Conservation (phyloP, 2,888 invertebrate species). For the Alloscopus bannaensis region DNA sequence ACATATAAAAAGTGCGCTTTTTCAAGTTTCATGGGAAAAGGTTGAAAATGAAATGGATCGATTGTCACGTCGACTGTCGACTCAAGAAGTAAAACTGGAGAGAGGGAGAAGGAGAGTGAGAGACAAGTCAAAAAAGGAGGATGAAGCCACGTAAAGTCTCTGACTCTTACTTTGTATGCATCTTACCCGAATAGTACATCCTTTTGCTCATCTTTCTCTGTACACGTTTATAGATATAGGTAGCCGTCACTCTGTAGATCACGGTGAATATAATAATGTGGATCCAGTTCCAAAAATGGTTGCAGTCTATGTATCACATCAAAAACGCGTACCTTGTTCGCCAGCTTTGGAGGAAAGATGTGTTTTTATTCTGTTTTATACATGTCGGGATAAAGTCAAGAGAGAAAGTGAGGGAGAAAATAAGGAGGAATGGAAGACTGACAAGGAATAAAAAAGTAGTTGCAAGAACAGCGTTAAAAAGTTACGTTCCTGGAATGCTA, state of each 20-base stretch:
- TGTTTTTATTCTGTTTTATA: too few relatives aligned
- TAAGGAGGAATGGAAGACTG: background rate
- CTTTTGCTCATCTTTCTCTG: background rate
- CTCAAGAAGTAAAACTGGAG: conserved; percentile 8
- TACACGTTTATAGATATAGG: background rate
- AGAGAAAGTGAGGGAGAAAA: background rate
- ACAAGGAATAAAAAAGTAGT: background rate
- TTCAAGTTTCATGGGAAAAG: conserved; percentile 40
- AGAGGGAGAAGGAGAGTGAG: background rate
- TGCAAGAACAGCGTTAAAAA: too few relatives aligned
- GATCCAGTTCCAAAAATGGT: conserved; percentile 15
- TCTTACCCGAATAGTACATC: background rate
- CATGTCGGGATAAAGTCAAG: too few relatives aligned
- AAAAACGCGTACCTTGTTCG: conserved; percentile 13
- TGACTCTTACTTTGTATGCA: conserved; percentile 7
- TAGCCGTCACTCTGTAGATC: background rate
- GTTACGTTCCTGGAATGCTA: too few relatives aligned
- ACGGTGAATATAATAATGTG: too few relatives aligned
- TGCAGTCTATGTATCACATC: conserved; percentile 7
- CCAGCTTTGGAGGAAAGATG: too few relatives aligned
- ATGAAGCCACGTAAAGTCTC: background rate
- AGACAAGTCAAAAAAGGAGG: conserved; percentile 9
- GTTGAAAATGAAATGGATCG: conserved; percentile 51
- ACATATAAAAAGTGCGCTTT: conserved; percentile 5
- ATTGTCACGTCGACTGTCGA: conserved; percentile 52